Evolutionary conservation across 1,140 invertebrate species (phyloP), one percentile per base, ranked within the genome.

Genomic region (Notospermus geniculatus): DNA sequence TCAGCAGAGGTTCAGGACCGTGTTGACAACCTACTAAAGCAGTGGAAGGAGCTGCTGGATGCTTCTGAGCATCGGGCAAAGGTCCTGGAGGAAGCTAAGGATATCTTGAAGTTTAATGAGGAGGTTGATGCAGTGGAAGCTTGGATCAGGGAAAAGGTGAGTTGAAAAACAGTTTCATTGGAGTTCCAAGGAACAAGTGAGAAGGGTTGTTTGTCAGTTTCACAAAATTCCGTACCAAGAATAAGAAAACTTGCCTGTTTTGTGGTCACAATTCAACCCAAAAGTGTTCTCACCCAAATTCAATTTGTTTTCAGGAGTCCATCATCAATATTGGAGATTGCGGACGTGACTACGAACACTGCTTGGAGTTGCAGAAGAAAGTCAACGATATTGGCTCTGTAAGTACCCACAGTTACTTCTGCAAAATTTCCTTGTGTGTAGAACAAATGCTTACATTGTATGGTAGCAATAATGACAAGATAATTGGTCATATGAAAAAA

Each of bases 71-170:
- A 90, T 60, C 81, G 87, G 60, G 91, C 92, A 17, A 87, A 91
- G 71, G 95, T 95, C 2, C 81, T 98, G 4, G 95, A 97, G 80
- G 96, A 98, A 77, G 95, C 95, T 0, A 92, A 96, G 75, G 95
- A 98, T 74, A 96, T 98, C 57, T 83, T 98, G 1, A 92, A 97
- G 77, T 98, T 98, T 79, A 96, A 97, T 75, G 96, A 95, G 76
- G 91, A 97, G 75, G 86, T 95, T 41, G 93, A 98, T 65, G 92
- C 94, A 77, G 93, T 97, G 29, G 92, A 97, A 75, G 88, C 91
- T 11, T 98, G 95, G 95, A 97, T 98, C 54, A 84, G 94, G 62
- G 95, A 98, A 69, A 98, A 88, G 77, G 83, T 84, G 63, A 65
- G 64, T 58, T 36, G 5, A 5, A 43, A 27, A 19, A 22, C 41